Conservation (phyloP, 53 echinoderm and acorn worm species). For the Mesocentrotus franciscanus region DNA sequence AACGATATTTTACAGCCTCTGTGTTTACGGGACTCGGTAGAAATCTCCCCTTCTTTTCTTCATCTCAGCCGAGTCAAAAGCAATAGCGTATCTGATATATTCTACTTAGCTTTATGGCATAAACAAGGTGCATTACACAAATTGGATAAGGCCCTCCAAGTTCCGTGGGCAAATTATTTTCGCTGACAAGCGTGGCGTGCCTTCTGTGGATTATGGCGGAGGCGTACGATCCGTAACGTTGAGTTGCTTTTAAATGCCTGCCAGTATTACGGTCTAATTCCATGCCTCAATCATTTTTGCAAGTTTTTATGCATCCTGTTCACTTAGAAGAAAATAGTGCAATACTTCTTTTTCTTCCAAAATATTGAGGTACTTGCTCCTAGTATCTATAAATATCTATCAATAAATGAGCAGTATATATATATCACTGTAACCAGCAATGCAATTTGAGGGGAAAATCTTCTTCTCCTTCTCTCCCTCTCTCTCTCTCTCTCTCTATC, state of each 20-base stretch:
- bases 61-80: conserved; percentile 8
- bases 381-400: no score
- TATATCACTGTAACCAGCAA: background rate
- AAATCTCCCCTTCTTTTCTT: background rate
- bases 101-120: conserved; percentile 41
- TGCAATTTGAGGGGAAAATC: background rate
- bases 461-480: background rate
- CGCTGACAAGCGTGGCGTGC: conserved; percentile 34
- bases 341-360: background rate
- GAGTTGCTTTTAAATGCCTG: conserved; percentile 27
- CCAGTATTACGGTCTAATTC: background rate
- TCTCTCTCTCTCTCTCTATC: background rate
- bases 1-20: conserved; percentile 1
- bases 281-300: background rate
- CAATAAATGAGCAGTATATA: background rate
- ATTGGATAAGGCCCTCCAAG: conserved; percentile 53
- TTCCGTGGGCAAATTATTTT: conserved; percentile 18
- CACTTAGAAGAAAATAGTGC: background rate
- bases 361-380: background rate
- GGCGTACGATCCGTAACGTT: background rate
- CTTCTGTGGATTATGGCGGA: conserved; percentile 5
- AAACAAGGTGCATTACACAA: conserved; percentile 55
- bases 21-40: background rate
- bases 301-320: background rate
- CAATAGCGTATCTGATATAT: conserved; percentile 10